These are phyloP conservation scores for Flexamia atlantica DNA, from an alignment of 2,888 invertebrate genomes.

Conservation along the genomic window DNA sequence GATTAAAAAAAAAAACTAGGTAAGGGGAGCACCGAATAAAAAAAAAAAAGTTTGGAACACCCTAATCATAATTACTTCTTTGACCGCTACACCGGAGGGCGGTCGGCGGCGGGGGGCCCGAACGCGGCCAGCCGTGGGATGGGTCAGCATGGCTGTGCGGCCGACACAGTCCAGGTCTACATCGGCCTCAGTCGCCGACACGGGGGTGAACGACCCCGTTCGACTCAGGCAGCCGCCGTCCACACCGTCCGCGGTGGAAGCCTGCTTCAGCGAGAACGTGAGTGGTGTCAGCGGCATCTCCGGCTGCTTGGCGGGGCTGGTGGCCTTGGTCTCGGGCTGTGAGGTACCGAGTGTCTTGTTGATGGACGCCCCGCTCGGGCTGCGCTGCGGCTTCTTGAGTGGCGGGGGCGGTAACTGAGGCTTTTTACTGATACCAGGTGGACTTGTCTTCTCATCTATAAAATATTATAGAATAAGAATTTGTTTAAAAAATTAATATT, in stretches of 20 bases:
- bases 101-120: slow-evolving; percentile 82
- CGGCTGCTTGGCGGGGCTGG: slow-evolving; percentile 47
- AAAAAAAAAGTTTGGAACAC: no score
- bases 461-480: no score
- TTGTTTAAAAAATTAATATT: no score
- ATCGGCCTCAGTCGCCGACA: slow-evolving; percentile 67
- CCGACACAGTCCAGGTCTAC: slow-evolving; percentile 76
- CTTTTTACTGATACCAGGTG: slow-evolving; percentile 70
- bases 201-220: slow-evolving; percentile 28
- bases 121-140: slow-evolving; percentile 77
- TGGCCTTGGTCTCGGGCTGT: slow-evolving; percentile 27
- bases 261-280: slow-evolving; percentile 44
- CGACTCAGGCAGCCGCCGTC: slow-evolving; percentile 64
- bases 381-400: slow-evolving; percentile 71
- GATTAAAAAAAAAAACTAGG: no score
- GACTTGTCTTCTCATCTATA: slow-evolving; percentile 68
- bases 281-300: slow-evolving; percentile 53
- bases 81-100: slow-evolving; percentile 77
- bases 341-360: slow-evolving; percentile 41
- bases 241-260: slow-evolving; percentile 59
- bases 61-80: no score
- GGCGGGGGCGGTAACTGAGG: slow-evolving; percentile 71
- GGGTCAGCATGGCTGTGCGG: slow-evolving; percentile 75
- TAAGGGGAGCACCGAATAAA: no score
- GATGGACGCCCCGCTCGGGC: slow-evolving; percentile 58